These are phyloP conservation scores for Chelidonichthys spinosus DNA, from an alignment of 2,797 vertebrate species.

Conservation along the genomic window DNA sequence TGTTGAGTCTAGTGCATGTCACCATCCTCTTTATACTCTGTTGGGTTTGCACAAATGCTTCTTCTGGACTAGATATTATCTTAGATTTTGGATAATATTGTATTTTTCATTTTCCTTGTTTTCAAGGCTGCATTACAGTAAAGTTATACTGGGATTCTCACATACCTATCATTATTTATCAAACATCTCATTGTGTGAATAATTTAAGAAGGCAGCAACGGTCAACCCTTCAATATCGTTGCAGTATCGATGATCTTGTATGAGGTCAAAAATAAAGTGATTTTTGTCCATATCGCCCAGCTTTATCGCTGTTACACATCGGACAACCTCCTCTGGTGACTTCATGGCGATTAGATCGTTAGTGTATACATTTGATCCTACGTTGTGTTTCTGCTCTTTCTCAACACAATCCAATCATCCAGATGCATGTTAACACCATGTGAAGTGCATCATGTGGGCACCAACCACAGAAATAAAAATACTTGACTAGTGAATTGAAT, in stretches of 20 bases:
- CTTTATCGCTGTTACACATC: not conserved
- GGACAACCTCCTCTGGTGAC: constrained; percentile 14
- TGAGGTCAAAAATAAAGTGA: not conserved
- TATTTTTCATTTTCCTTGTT: not conserved
- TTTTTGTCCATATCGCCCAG: too few species aligned
- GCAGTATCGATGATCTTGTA: not conserved
- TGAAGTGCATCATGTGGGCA: constrained; percentile 5
- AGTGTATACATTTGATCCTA: constrained; percentile 10
- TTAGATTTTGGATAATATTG: not conserved
- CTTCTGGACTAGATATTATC: not conserved
- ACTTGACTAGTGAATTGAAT: constrained; percentile 25
- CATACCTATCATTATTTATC: not conserved
- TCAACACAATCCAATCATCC: constrained; percentile 20
- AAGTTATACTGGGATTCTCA: not conserved
- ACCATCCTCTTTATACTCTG: constrained; percentile 2
- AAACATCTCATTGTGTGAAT: not conserved
- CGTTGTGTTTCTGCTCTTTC: constrained; percentile 25
- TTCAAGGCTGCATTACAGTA: not conserved
- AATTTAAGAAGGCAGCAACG: not conserved
- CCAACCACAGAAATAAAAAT: constrained; percentile 26
- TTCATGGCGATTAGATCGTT: constrained; percentile 22
- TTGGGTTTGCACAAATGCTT: constrained; percentile 20
- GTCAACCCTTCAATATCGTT: not conserved
- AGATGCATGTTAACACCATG: constrained; percentile 7
- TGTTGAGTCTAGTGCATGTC: not conserved